Base-by-base conservation (phyloP, 2,113 vertebrate genomes). In the Pteruthius melanotis region DNA sequence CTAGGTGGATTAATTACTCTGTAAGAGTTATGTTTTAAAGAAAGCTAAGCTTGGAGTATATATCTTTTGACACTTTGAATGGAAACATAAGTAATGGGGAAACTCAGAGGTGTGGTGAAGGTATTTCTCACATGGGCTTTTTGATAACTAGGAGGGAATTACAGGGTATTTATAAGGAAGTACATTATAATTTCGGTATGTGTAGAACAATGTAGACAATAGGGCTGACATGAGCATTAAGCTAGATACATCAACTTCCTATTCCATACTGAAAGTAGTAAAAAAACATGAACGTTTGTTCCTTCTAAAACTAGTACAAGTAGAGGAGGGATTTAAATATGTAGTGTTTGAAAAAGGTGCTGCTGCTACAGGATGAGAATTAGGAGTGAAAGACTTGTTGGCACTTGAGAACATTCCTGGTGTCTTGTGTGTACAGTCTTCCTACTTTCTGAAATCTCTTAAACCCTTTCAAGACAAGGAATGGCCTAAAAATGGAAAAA, bases 381-480 rank as follows among this genome's bases (percentile, higher is more conserved):
- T 61, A 10, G 14, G 47, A 49, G n/a, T 56, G 40, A 52, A 75
- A 40, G 13, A 15, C 12, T 57, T 49, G 22, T 20, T 89, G 70
- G n/a, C 8, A 3, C 4, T 39, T 39, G 28, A 28, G 10, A 61
- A 7, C 6, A 2, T 28, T 81, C 7, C 6, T 60, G 1, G 2
- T 57, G 30, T 86, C 9, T 13, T 78, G 22, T 11, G 8, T 35
- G 2, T 69, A 12, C 3, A 1, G 28, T 68, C 15, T n/a, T 93
- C 20, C 5, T 78, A 2, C 22, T 70, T 90, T 44, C 19, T 93
- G 24, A 64, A 69, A 16, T 54, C 30, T 7, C 7, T 49, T 52
- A 65, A 77, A 8, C 19, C 5, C 8, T 92, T 90, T 53, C 27
- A 28, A 66, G 8, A 3, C 35, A 6, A 5, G 2, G 30, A 85